Percentiles rank a stretch among this genome's conserved stretches.
Evolutionary conservation across 2,888 invertebrate genomes (phyloP).

Genomic region (Cataglyphis altisquamis): DNA sequence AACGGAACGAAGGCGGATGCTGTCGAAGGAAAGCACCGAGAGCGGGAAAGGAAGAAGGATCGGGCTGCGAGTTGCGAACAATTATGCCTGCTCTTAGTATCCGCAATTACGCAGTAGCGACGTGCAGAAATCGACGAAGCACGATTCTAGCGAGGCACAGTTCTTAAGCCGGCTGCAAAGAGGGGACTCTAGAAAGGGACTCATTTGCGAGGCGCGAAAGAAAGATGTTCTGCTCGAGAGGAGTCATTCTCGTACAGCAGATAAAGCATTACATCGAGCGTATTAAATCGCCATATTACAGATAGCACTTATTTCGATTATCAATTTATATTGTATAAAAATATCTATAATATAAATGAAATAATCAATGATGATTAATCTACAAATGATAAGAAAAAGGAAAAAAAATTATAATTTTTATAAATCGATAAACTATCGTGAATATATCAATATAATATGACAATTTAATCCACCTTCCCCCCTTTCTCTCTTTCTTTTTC

Average conservation of each 20-base stretch:
- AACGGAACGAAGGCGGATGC: slow-evolving; percentile 17
- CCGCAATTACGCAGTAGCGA: slow-evolving; percentile 76
- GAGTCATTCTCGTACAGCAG: slow-evolving; percentile 62
- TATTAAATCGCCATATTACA: not conserved
- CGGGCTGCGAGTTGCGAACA: slow-evolving; percentile 67
- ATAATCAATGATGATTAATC: not conserved
- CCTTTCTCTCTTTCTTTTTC: not conserved
- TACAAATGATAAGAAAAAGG: not conserved
- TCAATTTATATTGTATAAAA: not conserved
- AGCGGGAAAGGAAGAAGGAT: slow-evolving; percentile 41
- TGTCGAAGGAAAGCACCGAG: slow-evolving; percentile 27
- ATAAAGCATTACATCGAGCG: not conserved
- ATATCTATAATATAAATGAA: not conserved
- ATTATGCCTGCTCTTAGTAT: slow-evolving; percentile 76
- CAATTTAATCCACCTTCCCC: not conserved
- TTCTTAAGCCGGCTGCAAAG: slow-evolving; percentile 61
- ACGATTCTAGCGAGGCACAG: slow-evolving; percentile 68
- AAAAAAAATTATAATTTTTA: not conserved
- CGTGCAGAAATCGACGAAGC: slow-evolving; percentile 72
- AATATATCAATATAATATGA: not conserved
- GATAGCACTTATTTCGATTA: not conserved
- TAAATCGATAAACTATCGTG: not conserved
- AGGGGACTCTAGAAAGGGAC: slow-evolving; percentile 48
- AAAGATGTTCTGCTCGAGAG: slow-evolving; percentile 42
- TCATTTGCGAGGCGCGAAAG: slow-evolving; percentile 61